These are phyloP conservation scores for Notolepis coatsorum DNA, from an alignment of 2,797 vertebrate genomes.

Conservation along the genomic window DNA sequence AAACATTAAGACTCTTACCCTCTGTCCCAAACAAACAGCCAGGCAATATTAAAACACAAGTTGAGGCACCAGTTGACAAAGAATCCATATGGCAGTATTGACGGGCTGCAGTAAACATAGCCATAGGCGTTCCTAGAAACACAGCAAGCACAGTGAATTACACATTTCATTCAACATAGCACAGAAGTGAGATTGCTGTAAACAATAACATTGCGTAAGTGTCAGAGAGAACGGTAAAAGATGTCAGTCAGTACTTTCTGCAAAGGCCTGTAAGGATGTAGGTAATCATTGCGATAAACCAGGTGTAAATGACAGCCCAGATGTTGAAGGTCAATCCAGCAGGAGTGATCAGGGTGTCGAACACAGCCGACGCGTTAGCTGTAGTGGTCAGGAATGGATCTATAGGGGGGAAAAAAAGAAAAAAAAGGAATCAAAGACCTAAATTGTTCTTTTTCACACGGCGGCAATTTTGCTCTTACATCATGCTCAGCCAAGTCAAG, in stretches of 20 bases:
- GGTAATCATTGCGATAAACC: conserved; percentile 42
- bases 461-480: too few relatives aligned
- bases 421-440: not conserved
- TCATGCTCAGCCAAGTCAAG: too few relatives aligned
- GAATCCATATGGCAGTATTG: conserved; percentile 65
- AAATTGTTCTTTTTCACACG: too few relatives aligned
- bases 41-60: conserved; percentile 47
- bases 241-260: conserved; percentile 44
- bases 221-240: conserved; percentile 22
- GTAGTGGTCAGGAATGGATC: conserved; percentile 43
- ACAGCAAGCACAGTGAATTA: too few relatives aligned
- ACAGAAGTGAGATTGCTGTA: not conserved
- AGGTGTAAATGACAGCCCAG: conserved; percentile 61
- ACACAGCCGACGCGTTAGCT: conserved; percentile 37
- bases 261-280: conserved; percentile 51
- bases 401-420: conserved; percentile 3
- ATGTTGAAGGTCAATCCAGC: conserved; percentile 62
- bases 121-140: conserved; percentile 64
- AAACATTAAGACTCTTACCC: conserved; percentile 41
- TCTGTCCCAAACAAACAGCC: conserved; percentile 74
- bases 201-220: not conserved
- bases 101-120: conserved; percentile 71
- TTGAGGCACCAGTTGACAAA: conserved; percentile 71
- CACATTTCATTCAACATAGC: too few relatives aligned
- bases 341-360: conserved; percentile 54